These are phyloP conservation scores for Catamblyrhynchus diadema DNA, from an alignment of 2,797 vertebrate genomes.

Conservation along the genomic window DNA sequence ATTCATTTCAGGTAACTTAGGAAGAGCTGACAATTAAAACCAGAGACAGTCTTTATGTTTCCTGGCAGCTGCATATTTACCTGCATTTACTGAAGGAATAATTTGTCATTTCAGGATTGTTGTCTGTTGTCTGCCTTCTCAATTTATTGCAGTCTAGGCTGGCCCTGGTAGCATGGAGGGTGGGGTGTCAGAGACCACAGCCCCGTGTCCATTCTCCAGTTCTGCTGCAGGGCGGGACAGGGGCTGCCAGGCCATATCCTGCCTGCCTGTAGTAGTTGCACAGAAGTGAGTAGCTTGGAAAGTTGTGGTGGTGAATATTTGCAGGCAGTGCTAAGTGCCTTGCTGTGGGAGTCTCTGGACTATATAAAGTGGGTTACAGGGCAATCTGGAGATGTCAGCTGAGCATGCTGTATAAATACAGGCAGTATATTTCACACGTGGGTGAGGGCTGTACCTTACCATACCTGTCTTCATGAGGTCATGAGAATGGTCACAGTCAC, in stretches of 20 bases:
- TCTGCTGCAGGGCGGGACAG: not conserved
- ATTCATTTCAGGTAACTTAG: not conserved
- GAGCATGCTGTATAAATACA: not conserved
- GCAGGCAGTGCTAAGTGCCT: not conserved
- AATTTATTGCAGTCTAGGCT: not conserved
- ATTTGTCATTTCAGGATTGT: not conserved
- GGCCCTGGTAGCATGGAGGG: not conserved
- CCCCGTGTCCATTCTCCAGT: fast-evolving
- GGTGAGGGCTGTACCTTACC: not conserved
- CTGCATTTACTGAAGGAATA: not conserved
- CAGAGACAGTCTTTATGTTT: not conserved
- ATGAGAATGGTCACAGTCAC: not conserved
- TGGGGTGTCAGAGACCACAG: not conserved
- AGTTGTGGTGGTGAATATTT: not conserved
- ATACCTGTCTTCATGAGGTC: not conserved
- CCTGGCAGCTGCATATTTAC: not conserved
- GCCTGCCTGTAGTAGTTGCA: not conserved
- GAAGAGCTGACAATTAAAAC: not conserved
- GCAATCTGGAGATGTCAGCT: not conserved
- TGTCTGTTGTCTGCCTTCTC: not conserved
- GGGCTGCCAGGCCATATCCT: not conserved
- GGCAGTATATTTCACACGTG: not conserved
- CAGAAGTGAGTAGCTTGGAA: not conserved
- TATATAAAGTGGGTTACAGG: not conserved
- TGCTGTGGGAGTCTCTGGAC: not conserved